phyloP scores from a whole-genome alignment of 1,140 invertebrate species.

The Saccostrea echinata region DNA sequence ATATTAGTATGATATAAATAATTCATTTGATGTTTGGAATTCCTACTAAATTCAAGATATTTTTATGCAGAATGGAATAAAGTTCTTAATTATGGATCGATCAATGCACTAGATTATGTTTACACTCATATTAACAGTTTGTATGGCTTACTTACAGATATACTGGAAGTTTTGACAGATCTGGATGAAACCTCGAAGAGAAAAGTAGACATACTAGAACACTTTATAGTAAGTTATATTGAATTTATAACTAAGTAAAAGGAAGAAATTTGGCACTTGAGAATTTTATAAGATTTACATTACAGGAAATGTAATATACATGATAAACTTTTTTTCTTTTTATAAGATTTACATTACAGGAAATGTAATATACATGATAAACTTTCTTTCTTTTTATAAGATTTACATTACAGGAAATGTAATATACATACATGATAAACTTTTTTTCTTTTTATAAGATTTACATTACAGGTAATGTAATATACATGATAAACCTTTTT shows the following conservation, averaged over 20 bases:
- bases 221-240: slow-evolving; percentile 83
- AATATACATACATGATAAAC: background rate
- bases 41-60: background rate
- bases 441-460: too few relatives aligned
- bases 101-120: background rate
- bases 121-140: background rate
- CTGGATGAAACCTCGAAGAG: slow-evolving; percentile 86
- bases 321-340: too few relatives aligned
- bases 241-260: background rate
- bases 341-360: background rate
- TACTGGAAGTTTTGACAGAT: slow-evolving; percentile 85
- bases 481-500: too few relatives aligned
- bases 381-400: too few relatives aligned
- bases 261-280: background rate
- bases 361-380: background rate
- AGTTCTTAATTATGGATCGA: background rate
- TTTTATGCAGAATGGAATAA: too few relatives aligned
- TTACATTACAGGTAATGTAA: background rate
- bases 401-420: background rate
- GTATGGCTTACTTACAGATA: slow-evolving; percentile 81
- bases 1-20: too few relatives aligned
- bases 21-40: background rate
- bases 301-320: background rate
- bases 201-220: slow-evolving; percentile 85
- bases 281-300: background rate